These are phyloP conservation scores for Tonatia bakeri DNA, from an alignment of 2,113 vertebrate species.

Conservation along the genomic window DNA sequence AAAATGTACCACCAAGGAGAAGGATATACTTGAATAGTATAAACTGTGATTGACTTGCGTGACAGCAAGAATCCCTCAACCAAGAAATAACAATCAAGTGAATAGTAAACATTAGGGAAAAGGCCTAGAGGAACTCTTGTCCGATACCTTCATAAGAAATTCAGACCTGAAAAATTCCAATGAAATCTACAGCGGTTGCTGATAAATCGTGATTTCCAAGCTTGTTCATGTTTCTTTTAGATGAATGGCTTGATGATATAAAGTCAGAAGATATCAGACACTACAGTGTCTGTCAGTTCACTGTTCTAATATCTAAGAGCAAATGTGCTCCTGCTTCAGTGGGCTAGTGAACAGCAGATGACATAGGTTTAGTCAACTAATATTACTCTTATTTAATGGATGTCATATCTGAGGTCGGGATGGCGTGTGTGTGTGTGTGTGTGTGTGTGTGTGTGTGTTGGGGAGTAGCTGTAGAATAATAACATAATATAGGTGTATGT, in stretches of 20 bases:
- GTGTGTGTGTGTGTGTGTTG: background rate
- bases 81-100: background rate
- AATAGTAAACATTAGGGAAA: background rate
- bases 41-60: background rate
- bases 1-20: background rate
- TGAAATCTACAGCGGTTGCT: background rate
- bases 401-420: background rate
- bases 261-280: background rate
- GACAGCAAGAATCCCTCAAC: background rate
- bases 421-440: background rate
- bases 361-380: background rate
- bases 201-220: background rate
- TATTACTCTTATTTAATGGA: background rate
- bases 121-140: background rate
- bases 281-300: background rate
- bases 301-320: background rate
- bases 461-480: background rate
- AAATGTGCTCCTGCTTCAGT: background rate
- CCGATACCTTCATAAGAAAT: constrained; percentile 2
- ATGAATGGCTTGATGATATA: background rate
- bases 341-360: background rate
- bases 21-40: background rate
- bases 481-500: background rate
- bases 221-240: background rate
- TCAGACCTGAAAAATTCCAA: background rate